Evolutionary conservation across 2,888 invertebrate species (phyloP).

Genomic region (Eremobia ochroleuca): DNA sequence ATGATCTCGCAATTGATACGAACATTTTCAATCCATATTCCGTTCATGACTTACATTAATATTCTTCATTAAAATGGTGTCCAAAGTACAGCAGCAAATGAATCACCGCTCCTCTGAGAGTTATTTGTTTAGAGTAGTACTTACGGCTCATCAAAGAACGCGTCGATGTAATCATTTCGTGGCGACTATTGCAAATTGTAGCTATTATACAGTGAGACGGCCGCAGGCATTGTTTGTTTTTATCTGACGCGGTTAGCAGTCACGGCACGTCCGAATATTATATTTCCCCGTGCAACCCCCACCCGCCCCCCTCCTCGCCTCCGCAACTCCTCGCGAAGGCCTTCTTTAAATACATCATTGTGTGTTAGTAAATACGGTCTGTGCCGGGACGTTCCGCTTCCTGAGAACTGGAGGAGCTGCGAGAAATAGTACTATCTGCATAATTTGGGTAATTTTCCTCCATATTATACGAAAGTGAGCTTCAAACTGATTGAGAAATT

Average conservation of each 20-base stretch:
- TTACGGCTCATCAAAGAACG: constrained; percentile 17
- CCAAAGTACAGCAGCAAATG: background rate
- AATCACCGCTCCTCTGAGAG: constrained; percentile 20
- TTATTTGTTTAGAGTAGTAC: constrained; percentile 25
- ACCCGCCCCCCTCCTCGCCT: too few species aligned
- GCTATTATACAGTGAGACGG: constrained; percentile 41
- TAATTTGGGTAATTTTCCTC: background rate
- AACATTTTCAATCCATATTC: constrained; percentile 14
- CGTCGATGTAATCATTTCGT: constrained; percentile 14
- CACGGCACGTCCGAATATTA: constrained; percentile 61
- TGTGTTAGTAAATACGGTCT: constrained; percentile 30
- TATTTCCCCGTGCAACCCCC: too few species aligned
- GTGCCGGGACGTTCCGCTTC: background rate
- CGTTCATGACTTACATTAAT: constrained; percentile 1
- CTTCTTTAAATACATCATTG: constrained; percentile 43
- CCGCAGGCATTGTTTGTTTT: constrained; percentile 44
- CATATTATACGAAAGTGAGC: background rate
- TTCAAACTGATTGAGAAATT: background rate
- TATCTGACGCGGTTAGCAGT: constrained; percentile 55
- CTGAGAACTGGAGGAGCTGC: background rate
- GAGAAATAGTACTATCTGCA: constrained; percentile 8
- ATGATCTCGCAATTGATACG: background rate
- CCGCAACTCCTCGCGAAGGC: background rate
- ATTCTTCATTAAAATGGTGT: constrained; percentile 21
- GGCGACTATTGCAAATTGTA: constrained; percentile 47